Base-by-base conservation (phyloP, 1,140 invertebrate genomes). In the Dinothrombium tinctorium region DNA sequence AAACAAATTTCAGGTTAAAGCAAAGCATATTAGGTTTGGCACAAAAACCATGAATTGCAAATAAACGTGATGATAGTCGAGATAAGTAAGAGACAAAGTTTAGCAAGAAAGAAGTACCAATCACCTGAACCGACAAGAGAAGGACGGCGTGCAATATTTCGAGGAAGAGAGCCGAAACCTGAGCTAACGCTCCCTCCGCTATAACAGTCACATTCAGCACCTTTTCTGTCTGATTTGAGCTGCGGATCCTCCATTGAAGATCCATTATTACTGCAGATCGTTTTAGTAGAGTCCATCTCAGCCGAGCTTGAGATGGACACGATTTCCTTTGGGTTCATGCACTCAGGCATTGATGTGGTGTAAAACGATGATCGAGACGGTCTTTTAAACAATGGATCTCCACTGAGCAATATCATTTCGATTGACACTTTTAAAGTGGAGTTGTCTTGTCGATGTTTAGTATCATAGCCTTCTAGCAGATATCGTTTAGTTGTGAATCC, bases 311-410 rank as follows among this genome's bases (percentile, higher is more conserved):
- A 3, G 22, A 26, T 37, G 26, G n/a, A 8, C 33, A 15, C 8
- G 19, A 7, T 28, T 28, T 28, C 26, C n/a, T 28, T 28, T 8
- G 7, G 7, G 26, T 28, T 28, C n/a, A n/a, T 28, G n/a, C 26
- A 7, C 7, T n/a, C n/a, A 28, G 7, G 7, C 19, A 41, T 35
- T n/a, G 32, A 22, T 0, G 36, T 31, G 19, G 15, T 17, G 3
- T 25, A 35, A 31, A 28, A 37, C 14, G n/a, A 8, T 22, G 6
- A 36, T 33, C 4, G 5, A 7, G 15, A 36, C 17, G 44, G 31
- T 31, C 76, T 73, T 78, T 94, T 92, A 57, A 95, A 96, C 43
- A 90, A 72, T 46, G 90, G 83, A 62, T 96, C 89, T 35, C 86
- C 86, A 35, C 79, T 78, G 38, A 87, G 68, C 68, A 94, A 79